Conservation (phyloP, 2,797 vertebrate genomes). For the Argya squamiceps region DNA sequence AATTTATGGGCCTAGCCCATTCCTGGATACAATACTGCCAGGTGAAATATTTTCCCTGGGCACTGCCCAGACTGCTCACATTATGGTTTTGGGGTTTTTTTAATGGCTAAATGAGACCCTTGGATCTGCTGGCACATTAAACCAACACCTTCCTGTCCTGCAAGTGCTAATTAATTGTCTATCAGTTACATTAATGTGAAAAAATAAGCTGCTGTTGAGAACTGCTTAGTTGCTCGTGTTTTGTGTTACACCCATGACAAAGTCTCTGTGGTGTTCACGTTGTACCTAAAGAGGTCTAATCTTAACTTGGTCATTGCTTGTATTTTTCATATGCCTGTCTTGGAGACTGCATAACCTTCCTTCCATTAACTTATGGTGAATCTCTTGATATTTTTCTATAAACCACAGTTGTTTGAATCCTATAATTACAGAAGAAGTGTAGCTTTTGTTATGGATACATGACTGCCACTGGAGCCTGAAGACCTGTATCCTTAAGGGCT, state of each 20-base stretch:
- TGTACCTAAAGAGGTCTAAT: background rate
- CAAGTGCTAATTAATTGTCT: background rate
- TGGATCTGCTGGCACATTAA: background rate
- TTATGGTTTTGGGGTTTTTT: background rate
- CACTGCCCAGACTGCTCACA: background rate
- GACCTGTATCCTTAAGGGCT: background rate
- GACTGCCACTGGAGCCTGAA: background rate
- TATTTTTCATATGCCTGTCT: background rate
- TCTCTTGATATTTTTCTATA: background rate
- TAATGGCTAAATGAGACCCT: background rate
- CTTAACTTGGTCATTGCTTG: background rate
- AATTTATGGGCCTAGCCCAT: background rate
- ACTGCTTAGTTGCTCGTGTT: background rate
- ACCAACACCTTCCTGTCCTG: background rate
- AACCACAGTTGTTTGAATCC: background rate
- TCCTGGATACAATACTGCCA: background rate
- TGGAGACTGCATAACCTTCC: background rate
- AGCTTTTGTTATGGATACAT: background rate
- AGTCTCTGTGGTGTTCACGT: background rate
- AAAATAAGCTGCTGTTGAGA: background rate
- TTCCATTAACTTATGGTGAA: background rate
- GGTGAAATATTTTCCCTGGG: background rate
- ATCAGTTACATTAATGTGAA: background rate
- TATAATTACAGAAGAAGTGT: background rate
- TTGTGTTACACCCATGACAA: background rate